A percentile compares a stretch with the other conserved stretches of the same genome.
These are phyloP conservation scores for Benitochromis conjunctus DNA, from an alignment of 2,113 vertebrate genomes.

Conservation along the genomic window DNA sequence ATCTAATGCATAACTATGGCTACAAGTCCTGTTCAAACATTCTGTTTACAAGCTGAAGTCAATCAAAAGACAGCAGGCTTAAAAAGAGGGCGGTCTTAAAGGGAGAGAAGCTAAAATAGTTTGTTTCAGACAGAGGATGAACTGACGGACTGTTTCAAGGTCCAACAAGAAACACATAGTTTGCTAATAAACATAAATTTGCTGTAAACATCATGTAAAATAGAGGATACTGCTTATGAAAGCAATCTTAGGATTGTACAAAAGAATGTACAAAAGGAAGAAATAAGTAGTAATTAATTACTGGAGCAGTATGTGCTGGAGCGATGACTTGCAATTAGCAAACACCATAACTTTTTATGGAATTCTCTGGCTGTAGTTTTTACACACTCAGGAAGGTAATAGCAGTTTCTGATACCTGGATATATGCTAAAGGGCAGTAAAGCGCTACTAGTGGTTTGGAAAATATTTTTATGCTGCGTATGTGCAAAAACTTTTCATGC, in stretches of 20 bases:
- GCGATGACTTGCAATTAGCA: not conserved
- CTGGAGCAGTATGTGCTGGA: not conserved
- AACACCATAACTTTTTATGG: not conserved
- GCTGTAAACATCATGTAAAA: not conserved
- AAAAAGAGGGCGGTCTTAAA: not conserved
- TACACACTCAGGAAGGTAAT: not conserved
- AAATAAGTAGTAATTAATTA: not conserved
- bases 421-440: not conserved
- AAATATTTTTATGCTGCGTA: not conserved
- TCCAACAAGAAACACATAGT: no score
- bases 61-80: not conserved
- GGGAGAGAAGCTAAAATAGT: not conserved
- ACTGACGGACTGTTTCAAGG: no score
- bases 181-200: no score
- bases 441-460: not conserved
- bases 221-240: not conserved
- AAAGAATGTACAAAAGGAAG: not conserved
- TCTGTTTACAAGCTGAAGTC: not conserved
- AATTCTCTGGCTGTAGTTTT: not conserved
- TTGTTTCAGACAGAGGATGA: not conserved
- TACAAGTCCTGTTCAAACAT: not conserved
- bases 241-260: not conserved
- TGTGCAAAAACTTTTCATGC: not conserved
- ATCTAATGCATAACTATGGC: not conserved
- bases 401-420: not conserved